Evolutionary conservation across 2,888 invertebrate species (phyloP).

Genomic region (Pedicia rivosa): DNA sequence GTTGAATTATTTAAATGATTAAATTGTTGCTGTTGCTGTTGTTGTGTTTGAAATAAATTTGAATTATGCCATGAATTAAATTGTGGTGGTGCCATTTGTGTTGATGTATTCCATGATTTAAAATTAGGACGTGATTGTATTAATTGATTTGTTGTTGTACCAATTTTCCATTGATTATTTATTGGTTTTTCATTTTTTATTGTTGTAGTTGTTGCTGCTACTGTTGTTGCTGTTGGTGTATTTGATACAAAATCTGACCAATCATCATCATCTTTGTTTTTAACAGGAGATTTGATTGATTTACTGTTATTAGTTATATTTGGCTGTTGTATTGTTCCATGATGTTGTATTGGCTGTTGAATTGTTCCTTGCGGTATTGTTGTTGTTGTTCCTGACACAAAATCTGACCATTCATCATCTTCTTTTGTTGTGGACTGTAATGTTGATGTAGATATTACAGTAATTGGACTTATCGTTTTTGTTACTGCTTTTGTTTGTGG

Average conservation of each 20-base stretch:
- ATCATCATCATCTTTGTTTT: conserved; percentile 29
- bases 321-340: conserved; percentile 10
- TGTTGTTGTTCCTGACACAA: too few relatives aligned
- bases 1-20: too few relatives aligned
- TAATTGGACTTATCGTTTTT: too few relatives aligned
- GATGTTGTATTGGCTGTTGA: too few relatives aligned
- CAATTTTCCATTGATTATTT: background rate
- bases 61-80: too few relatives aligned
- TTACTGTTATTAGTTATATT: conserved; percentile 11
- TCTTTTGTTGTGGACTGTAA: too few relatives aligned
- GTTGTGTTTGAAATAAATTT: conserved; percentile 10
- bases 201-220: conserved; percentile 2
- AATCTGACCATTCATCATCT: too few relatives aligned
- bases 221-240: conserved; percentile 13
- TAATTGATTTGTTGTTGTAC: background rate
- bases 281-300: too few relatives aligned
- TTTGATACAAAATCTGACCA: conserved; percentile 38
- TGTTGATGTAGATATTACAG: too few relatives aligned
- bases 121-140: conserved; percentile 8
- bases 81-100: conserved; percentile 11
- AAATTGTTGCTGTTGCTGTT: conserved; percentile 13
- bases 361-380: too few relatives aligned
- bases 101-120: conserved; percentile 11
- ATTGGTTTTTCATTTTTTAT: too few relatives aligned
- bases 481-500: conserved; percentile 14